Percentiles rank a stretch among this genome's conserved stretches.
Conservation (phyloP, 1,140 invertebrate genomes). For the Drosophila kanapiae region DNA sequence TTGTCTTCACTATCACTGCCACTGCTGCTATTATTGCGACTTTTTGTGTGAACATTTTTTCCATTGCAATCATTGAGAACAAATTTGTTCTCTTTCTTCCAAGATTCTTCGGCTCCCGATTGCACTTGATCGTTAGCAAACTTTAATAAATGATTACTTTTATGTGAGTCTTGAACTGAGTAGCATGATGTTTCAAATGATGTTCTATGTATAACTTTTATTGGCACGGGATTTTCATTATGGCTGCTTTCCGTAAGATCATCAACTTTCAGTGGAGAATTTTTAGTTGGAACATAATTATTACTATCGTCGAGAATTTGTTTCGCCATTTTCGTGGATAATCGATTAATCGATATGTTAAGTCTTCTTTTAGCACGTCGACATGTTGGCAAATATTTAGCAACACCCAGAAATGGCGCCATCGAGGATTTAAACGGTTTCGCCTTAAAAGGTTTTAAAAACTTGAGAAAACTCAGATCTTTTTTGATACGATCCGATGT, state of each 20-base stretch:
- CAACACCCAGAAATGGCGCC: constrained; percentile 66
- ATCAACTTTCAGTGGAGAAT: constrained; percentile 48
- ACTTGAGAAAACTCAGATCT: constrained; percentile 64
- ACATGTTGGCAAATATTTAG: constrained; percentile 69
- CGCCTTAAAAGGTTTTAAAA: constrained; percentile 26
- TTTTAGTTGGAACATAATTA: constrained; percentile 1
- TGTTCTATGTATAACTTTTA: neutral
- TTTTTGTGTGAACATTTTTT: constrained; percentile 17
- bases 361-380: constrained; percentile 25
- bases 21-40: constrained; percentile 38
- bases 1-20: constrained; percentile 45
- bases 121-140: constrained; percentile 25
- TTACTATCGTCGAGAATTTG: neutral
- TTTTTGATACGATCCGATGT: constrained; percentile 71
- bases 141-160: constrained; percentile 55
- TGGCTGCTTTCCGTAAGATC: constrained; percentile 8
- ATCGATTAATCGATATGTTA: neutral
- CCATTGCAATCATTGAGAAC: constrained; percentile 2
- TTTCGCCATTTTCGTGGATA: neutral
- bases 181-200: neutral
- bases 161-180: constrained; percentile 1
- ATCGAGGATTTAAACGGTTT: constrained; percentile 38
- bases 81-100: constrained; percentile 3
- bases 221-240: constrained; percentile 14
- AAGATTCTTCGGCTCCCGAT: constrained; percentile 31